phyloP scores from a whole-genome alignment of 2,797 vertebrate species.

The Acanthurus lineatus region DNA sequence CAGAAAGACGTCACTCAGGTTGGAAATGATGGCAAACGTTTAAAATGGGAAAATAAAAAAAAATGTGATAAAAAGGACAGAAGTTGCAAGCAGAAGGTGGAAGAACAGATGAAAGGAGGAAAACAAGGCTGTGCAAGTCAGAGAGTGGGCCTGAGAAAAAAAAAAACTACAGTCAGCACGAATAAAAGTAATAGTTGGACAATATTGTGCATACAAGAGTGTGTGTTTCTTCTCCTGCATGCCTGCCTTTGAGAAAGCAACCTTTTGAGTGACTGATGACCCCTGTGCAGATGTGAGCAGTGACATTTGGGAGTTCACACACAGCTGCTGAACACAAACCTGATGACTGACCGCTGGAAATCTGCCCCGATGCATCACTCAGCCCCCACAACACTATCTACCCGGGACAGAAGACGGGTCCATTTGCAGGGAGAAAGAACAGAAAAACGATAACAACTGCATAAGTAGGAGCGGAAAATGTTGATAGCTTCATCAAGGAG shows the following conservation, averaged over 20 bases:
- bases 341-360: conserved; percentile 18
- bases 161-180: not conserved
- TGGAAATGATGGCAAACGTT: not conserved
- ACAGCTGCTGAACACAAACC: conserved; percentile 19
- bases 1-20: not conserved
- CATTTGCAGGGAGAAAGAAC: conserved; percentile 6
- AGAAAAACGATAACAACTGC: not conserved
- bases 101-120: not conserved
- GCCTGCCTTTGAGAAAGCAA: conserved; percentile 27
- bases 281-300: conserved; percentile 39
- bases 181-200: not conserved
- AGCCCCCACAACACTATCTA: conserved; percentile 26
- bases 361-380: conserved; percentile 21
- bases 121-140: too few relatives aligned
- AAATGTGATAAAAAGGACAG: not conserved
- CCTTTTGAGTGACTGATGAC: conserved; percentile 49
- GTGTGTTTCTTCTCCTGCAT: conserved; percentile 22
- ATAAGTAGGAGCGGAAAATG: conserved; percentile 23
- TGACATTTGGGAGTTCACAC: conserved; percentile 65
- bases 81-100: not conserved
- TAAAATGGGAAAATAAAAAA: not conserved
- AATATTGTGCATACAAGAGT: not conserved
- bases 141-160: not conserved
- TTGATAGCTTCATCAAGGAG: conserved; percentile 31
- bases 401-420: not conserved